Conservation (phyloP, 2,113 vertebrate species). For the Trematocara stigmaticum region DNA sequence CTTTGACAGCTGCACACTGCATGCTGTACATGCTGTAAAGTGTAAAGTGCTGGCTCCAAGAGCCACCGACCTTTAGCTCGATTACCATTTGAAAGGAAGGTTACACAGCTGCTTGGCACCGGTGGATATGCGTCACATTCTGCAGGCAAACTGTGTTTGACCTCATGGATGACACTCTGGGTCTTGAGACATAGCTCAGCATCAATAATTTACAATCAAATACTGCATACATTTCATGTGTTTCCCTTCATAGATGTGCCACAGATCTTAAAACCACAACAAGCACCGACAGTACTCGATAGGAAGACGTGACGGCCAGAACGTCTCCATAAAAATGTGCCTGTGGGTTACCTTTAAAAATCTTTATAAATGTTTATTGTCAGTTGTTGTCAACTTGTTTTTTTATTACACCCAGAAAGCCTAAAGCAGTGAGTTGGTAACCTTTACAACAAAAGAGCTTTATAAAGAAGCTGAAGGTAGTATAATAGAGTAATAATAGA, state of each 20-base stretch:
- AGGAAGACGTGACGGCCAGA: neutral
- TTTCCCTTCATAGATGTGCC: neutral
- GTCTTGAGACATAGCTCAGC: neutral
- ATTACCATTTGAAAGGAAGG: slow-evolving; percentile 46
- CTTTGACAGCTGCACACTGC: neutral
- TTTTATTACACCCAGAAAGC: neutral
- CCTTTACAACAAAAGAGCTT: neutral
- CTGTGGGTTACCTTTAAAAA: neutral
- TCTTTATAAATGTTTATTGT: neutral
- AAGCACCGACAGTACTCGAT: neutral
- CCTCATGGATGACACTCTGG: neutral
- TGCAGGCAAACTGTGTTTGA: neutral
- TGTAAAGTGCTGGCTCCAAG: neutral
- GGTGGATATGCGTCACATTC: neutral
- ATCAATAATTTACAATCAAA: neutral
- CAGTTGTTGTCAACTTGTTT: neutral
- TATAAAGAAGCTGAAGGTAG: neutral
- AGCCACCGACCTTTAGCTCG: neutral
- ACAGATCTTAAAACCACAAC: neutral
- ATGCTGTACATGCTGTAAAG: neutral
- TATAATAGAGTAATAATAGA: neutral
- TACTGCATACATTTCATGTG: neutral
- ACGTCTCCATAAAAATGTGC: neutral
- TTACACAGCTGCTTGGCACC: slow-evolving; percentile 18
- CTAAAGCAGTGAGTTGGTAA: neutral